Evolutionary conservation across 2,888 invertebrate species (phyloP).

Genomic region (Crioceris asparagi): DNA sequence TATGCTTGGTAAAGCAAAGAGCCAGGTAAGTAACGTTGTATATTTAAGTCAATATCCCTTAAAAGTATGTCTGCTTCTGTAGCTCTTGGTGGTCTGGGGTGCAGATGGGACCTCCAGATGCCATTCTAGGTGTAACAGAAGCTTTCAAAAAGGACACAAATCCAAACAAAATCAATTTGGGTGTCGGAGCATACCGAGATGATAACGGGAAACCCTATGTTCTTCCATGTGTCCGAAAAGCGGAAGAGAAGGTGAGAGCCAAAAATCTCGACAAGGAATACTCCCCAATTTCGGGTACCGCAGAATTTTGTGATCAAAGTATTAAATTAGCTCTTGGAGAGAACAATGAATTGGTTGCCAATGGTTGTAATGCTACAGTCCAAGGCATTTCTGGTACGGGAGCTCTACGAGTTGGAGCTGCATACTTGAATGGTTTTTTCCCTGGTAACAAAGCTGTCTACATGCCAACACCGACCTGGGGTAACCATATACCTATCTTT

Average conservation of each 20-base stretch:
- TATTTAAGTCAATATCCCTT: neutral
- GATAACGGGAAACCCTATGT: slow-evolving; percentile 95
- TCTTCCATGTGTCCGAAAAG: slow-evolving; percentile 77
- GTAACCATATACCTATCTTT: slow-evolving; percentile 93
- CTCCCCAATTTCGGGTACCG: slow-evolving; percentile 78
- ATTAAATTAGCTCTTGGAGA: slow-evolving; percentile 84
- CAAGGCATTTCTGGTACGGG: slow-evolving; percentile 96
- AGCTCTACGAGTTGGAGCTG: slow-evolving; percentile 84
- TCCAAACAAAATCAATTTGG: slow-evolving; percentile 93
- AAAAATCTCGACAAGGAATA: slow-evolving; percentile 87
- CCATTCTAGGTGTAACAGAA: slow-evolving; percentile 94
- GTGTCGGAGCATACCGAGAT: slow-evolving; percentile 94
- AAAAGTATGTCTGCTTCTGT: slow-evolving; percentile 16
- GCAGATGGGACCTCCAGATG: slow-evolving; percentile 95
- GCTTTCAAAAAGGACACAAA: slow-evolving; percentile 85
- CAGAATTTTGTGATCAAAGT: slow-evolving; percentile 74
- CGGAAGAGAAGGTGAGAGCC: slow-evolving; percentile 62
- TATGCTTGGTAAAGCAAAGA: slow-evolving; percentile 20
- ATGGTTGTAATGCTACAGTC: slow-evolving; percentile 64
- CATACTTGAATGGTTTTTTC: slow-evolving; percentile 75
- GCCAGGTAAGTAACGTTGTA: slow-evolving; percentile 20
- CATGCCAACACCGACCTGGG: slow-evolving; percentile 93
- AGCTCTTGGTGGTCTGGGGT: slow-evolving; percentile 85
- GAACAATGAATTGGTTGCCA: slow-evolving; percentile 52
- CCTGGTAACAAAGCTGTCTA: slow-evolving; percentile 72